Evolutionary conservation across 2,113 vertebrate species (phyloP), one percentile per base, ranked within the genome.

Genomic region (Muscicapa adusta): DNA sequence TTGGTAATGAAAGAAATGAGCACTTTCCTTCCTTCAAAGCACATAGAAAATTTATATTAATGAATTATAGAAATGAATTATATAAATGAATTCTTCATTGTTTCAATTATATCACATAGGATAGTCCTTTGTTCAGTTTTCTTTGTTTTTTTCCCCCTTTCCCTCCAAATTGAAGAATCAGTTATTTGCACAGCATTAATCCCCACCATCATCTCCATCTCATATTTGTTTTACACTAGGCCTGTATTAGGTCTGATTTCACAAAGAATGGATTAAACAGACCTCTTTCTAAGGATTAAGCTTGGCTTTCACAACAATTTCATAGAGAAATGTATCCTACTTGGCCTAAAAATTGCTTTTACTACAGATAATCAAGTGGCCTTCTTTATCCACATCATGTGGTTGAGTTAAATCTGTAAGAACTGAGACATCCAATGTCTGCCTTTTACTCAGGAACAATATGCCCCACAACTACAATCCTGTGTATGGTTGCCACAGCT

Each of bases 211-310:
- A 80, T 80, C 51, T 91, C 33, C 0, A 0, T 63, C 91, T 91
- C 9, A 0, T 47, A 48, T 0, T 65, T 72, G 91, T 91, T 91
- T 92, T 93, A 71, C 34, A 66, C 34, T 51, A 40, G 60, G 14
- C 15, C 24, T 73, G 14, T 85, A 85, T 91, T 85, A 91, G 70
- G 54, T 73, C 82, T 91, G 45, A 82, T 96, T 93, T 94, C 87
- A 73, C 47, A 89, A 75, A 94, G 62, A 68, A 78, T 40, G 68
- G 86, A 95, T 96, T 96, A 96, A 54, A 60, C 16, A 95, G 72
- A 67, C 34, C n/a, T 86, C 61, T 91, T 94, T 86, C 43, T 31
- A 77, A 86, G 87, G 80, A 92, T 95, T 95, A 95, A 23, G 14
- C 17, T 83, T 91, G 78, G 60, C 28, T 94, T 90, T 80, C 47